Evolutionary conservation across 2,888 invertebrate species (phyloP).

Genomic region (Nebria brevicollis): DNA sequence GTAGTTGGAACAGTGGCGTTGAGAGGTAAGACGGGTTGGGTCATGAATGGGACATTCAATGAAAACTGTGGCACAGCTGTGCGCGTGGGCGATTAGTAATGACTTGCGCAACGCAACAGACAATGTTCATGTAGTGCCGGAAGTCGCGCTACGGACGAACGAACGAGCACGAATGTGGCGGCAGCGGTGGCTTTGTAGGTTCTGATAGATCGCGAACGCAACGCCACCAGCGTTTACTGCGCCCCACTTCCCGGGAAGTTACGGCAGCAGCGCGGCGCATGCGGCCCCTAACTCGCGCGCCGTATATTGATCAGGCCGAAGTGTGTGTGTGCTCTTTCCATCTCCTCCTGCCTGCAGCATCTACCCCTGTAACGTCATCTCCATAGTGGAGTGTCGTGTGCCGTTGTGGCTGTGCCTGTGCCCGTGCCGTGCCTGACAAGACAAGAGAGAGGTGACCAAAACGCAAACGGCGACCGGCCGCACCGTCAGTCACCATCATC

Average conservation of each 20-base stretch:
- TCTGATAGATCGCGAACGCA: not conserved
- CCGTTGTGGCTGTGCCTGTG: conserved; percentile 22
- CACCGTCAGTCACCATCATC: not conserved
- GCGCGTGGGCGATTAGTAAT: conserved; percentile 20
- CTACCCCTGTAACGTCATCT: conserved; percentile 24
- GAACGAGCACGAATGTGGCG: not conserved
- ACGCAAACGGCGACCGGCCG: not conserved
- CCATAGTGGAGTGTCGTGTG: conserved; percentile 24
- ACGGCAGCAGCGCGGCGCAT: conserved; percentile 29
- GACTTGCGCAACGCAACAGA: not conserved
- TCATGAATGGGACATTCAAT: conserved; percentile 42
- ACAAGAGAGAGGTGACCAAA: not conserved
- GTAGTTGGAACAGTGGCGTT: not conserved
- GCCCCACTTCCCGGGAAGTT: conserved; percentile 7
- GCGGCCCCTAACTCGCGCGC: conserved; percentile 18
- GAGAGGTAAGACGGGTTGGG: conserved; percentile 12
- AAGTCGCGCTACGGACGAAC: not conserved
- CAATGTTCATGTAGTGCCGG: not conserved
- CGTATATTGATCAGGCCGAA: conserved; percentile 42
- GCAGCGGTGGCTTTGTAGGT: not conserved
- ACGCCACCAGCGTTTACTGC: conserved; percentile 6
- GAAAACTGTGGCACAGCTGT: conserved; percentile 31
- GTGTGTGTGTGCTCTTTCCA: not conserved
- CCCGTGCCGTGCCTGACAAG: conserved; percentile 12
- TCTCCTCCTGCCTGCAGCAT: conserved; percentile 22